phyloP scores from a whole-genome alignment of 2,888 invertebrate genomes.

The Imbricaverruca yamaguchii region DNA sequence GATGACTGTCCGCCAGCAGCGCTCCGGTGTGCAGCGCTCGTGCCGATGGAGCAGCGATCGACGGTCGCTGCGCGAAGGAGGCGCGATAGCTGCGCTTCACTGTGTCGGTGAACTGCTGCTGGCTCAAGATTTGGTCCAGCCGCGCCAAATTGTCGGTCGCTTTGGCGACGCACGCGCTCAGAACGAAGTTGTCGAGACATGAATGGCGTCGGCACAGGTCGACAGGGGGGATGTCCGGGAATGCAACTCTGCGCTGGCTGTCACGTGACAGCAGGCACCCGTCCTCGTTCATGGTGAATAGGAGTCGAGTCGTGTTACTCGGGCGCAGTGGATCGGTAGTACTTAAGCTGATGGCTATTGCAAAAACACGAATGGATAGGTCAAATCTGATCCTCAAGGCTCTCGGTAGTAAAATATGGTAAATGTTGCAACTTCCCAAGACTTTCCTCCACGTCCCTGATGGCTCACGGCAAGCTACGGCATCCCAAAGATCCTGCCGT shows the following conservation, averaged over 20 bases:
- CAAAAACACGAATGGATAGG: too few relatives aligned
- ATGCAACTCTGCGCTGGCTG: background rate
- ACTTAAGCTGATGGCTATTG: too few relatives aligned
- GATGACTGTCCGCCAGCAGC: background rate
- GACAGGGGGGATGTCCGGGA: background rate
- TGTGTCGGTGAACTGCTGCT: background rate
- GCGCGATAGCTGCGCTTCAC: constrained; percentile 15
- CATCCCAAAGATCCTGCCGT: too few relatives aligned
- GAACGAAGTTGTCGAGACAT: constrained; percentile 7
- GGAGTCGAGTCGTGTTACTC: too few relatives aligned
- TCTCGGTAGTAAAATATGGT: too few relatives aligned
- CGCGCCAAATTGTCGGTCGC: constrained; percentile 13
- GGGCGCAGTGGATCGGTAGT: too few relatives aligned
- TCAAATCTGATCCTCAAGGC: too few relatives aligned
- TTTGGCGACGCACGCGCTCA: background rate
- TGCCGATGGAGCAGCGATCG: background rate
- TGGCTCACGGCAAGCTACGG: too few relatives aligned
- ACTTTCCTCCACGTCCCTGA: too few relatives aligned
- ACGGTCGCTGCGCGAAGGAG: background rate
- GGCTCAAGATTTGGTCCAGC: background rate
- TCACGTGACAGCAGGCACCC: background rate
- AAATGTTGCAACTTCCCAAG: too few relatives aligned
- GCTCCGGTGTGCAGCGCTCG: background rate
- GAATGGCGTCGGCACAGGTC: constrained; percentile 11
- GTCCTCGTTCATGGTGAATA: background rate